phyloP scores from a whole-genome alignment of 2,797 vertebrate species.

The Micromesistius poutassou region DNA sequence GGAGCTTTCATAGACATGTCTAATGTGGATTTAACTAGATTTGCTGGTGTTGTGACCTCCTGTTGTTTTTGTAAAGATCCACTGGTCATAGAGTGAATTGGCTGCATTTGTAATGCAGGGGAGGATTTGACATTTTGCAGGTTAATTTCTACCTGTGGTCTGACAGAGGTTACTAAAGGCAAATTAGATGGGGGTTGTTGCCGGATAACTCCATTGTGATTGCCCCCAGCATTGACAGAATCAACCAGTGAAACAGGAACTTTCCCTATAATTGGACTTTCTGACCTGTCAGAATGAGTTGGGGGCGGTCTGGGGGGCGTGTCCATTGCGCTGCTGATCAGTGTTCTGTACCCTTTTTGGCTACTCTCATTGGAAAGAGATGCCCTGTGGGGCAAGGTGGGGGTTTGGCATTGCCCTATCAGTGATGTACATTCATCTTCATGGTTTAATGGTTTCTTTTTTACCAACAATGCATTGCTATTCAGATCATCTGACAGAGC shows the following conservation, averaged over 20 bases:
- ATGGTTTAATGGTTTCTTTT: conserved; percentile 37
- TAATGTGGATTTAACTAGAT: conserved; percentile 57
- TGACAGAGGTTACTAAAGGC: conserved; percentile 21
- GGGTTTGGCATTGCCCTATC: conserved; percentile 28
- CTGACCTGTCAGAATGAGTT: conserved; percentile 25
- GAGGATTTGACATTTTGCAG: conserved; percentile 7
- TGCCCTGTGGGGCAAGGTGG: conserved; percentile 9
- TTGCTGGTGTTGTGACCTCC: conserved; percentile 56
- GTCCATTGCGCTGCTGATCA: conserved; percentile 64
- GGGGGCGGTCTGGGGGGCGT: conserved; percentile 44
- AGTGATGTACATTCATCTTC: conserved; percentile 21
- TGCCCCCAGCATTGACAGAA: conserved; percentile 18
- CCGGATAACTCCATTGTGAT: conserved; percentile 6
- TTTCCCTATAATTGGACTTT: conserved; percentile 35
- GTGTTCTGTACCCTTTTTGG: conserved; percentile 21
- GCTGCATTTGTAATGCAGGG: conserved; percentile 20
- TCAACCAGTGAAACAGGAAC: conserved; percentile 13
- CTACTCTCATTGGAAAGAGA: conserved; percentile 17
- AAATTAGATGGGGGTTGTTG: conserved; percentile 20
- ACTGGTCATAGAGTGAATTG: conserved; percentile 18
- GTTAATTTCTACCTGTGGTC: conserved; percentile 23
- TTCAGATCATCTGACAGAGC: conserved; percentile 51
- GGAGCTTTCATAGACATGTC: conserved; percentile 63
- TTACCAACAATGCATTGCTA: conserved; percentile 52
- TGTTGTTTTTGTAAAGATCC: conserved; percentile 35